Base-by-base conservation (phyloP, 92 coral and sea anemone genomes). In the Porites rus region DNA sequence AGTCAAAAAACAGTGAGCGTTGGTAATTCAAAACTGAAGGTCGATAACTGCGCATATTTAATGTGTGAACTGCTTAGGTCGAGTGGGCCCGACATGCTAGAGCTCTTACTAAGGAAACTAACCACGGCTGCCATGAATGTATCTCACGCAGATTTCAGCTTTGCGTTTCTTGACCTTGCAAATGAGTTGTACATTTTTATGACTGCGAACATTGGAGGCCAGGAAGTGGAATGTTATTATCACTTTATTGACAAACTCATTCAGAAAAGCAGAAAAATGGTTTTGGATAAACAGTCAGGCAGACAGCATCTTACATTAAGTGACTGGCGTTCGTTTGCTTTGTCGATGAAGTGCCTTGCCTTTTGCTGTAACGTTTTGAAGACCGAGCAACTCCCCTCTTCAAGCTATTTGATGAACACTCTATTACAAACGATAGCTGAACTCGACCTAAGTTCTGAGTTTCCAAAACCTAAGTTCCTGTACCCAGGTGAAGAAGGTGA, bases 61-160 rank as follows among this genome's bases (percentile, higher is more conserved):
- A 79, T 92, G 19, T 63, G 50, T 0, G 21, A 60, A 14, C 68
- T 77, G 66, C 10, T 92, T 8, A 86, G 31, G 18, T 61, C 51
- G 38, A 63, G 85, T 18, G 61, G 88, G 21, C 60, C 77, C 14
- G 89, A 86, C 13, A 82, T 89, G 58, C 71, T 92, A 21, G 65
- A 81, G 20, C 87, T 90, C 31, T 22, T 89, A 17, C 56, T 69
- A 25, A 89, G 93, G 76, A 89, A 92, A 67, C 82, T 92, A 25
- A 80, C 83, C 67, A 52, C 81, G 13, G 13, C 68, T 28, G 14
- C 69, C 21, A n/a, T n/a, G 50, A 67, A 43, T 46, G 14, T 43
- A 59, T 52, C 76, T 22, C 51, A 67, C 13, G 24, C 58, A 9
- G 76, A 77, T 43, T 76, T 28, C 13, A 68, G 68, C 68, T 53